Evolutionary conservation across 1,140 invertebrate genomes (phyloP).

Genomic region (Rhyzopertha dominica): DNA sequence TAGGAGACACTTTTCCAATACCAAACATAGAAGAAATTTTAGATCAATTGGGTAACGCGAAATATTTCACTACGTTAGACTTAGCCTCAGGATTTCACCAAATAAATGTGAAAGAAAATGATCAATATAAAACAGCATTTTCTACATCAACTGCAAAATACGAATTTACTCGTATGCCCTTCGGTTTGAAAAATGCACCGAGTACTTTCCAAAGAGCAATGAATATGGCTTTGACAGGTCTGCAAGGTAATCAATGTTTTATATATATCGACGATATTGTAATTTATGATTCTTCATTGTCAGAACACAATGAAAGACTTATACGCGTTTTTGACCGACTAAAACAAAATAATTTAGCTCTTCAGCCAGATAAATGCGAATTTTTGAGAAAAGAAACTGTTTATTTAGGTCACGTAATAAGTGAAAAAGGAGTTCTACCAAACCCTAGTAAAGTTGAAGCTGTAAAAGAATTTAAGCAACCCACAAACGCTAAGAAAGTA

Average conservation of each 20-base stretch:
- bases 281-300: slow-evolving; percentile 30
- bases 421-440: slow-evolving; percentile 16
- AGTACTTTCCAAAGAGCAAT: slow-evolving; percentile 38
- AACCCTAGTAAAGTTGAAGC: slow-evolving; percentile 21
- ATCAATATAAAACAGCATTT: slow-evolving; percentile 47
- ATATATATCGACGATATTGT: slow-evolving; percentile 48
- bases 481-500: slow-evolving; percentile 19
- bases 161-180: slow-evolving; percentile 35
- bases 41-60: slow-evolving; percentile 42
- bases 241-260: slow-evolving; percentile 17
- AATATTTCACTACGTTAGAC: slow-evolving; percentile 50
- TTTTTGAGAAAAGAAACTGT: slow-evolving; percentile 16
- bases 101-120: slow-evolving; percentile 40
- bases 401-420: slow-evolving; percentile 22
- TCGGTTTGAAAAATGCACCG: slow-evolving; percentile 36
- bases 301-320: slow-evolving; percentile 37
- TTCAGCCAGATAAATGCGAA: slow-evolving; percentile 21
- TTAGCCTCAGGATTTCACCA: slow-evolving; percentile 50
- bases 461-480: slow-evolving; percentile 17
- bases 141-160: slow-evolving; percentile 34
- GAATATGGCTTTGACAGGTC: slow-evolving; percentile 33
- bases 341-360: slow-evolving; percentile 22
- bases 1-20: slow-evolving; percentile 46
- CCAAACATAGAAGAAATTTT: slow-evolving; percentile 50
- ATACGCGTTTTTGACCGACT: slow-evolving; percentile 11